Evolutionary conservation across 64 coral and sea anemone species (phyloP).

Genomic region (Stylophora pistillata): DNA sequence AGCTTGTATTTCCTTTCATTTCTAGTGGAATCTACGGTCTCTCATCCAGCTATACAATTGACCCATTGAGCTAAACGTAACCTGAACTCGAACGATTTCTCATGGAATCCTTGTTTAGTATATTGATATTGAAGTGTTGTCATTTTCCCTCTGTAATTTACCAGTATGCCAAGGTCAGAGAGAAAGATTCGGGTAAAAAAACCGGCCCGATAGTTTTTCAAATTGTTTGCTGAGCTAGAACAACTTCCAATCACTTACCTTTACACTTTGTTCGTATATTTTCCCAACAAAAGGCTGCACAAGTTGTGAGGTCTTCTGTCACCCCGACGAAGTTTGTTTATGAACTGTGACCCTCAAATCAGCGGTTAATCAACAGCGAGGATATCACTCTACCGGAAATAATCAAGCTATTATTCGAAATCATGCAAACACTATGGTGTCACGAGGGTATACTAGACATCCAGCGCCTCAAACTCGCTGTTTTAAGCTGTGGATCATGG

Average conservation of each 20-base stretch:
- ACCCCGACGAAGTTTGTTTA: neutral
- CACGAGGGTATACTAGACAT: too few relatives aligned
- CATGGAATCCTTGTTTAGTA: too few relatives aligned
- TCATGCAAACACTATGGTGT: too few relatives aligned
- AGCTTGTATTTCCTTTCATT: too few relatives aligned
- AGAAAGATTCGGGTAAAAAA: neutral
- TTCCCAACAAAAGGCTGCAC: neutral
- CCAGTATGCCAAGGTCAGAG: neutral
- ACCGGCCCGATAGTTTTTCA: neutral
- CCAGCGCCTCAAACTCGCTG: too few relatives aligned
- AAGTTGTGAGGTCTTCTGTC: neutral
- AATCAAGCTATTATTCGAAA: neutral
- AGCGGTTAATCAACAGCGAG: neutral
- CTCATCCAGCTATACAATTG: too few relatives aligned
- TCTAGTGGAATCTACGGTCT: too few relatives aligned
- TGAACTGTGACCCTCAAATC: neutral
- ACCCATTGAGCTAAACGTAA: too few relatives aligned
- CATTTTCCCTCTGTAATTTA: neutral
- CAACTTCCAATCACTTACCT: neutral
- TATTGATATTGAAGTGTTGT: neutral
- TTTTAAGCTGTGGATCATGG: too few relatives aligned
- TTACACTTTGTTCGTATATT: neutral
- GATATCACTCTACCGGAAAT: neutral
- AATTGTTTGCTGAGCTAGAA: neutral
- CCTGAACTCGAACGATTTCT: too few relatives aligned